Conservation (phyloP, 2,888 invertebrate genomes). For the Gibbula magus region DNA sequence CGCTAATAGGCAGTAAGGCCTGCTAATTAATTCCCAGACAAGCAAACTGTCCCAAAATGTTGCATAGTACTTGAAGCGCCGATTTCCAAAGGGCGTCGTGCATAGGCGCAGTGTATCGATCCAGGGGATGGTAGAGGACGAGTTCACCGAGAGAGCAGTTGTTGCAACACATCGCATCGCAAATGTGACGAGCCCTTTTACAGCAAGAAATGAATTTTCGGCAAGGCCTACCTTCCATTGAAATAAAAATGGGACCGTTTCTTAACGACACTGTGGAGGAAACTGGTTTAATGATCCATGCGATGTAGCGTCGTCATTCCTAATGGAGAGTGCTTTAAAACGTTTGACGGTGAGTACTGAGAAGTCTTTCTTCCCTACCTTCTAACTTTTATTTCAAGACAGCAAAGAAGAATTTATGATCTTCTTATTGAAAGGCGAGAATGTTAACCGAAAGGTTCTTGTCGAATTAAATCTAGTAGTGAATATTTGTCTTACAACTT, state of each 20-base stretch:
- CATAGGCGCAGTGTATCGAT: background rate
- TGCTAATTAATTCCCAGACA: background rate
- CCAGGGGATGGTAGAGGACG: background rate
- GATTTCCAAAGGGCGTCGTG: background rate
- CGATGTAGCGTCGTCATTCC: background rate
- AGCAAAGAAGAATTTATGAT: too few species aligned
- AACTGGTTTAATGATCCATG: background rate
- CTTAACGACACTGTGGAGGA: background rate
- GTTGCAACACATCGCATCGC: background rate
- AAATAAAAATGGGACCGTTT: background rate
- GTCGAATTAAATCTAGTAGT: too few species aligned
- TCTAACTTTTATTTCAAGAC: too few species aligned
- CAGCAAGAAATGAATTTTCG: background rate
- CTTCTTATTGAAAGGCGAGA: too few species aligned
- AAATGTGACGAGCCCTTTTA: constrained; percentile 12
- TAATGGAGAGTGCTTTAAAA: background rate
- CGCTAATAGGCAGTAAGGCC: background rate
- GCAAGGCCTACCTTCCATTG: background rate
- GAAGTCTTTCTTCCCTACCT: too few species aligned
- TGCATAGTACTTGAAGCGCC: background rate
- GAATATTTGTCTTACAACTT: too few species aligned
- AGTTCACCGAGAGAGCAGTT: background rate
- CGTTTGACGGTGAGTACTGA: constrained; percentile 1
- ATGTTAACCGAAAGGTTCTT: too few species aligned
- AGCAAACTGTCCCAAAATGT: background rate